These are phyloP conservation scores for Colostygia pectinataria DNA, from an alignment of 2,888 invertebrate species.

Conservation along the genomic window DNA sequence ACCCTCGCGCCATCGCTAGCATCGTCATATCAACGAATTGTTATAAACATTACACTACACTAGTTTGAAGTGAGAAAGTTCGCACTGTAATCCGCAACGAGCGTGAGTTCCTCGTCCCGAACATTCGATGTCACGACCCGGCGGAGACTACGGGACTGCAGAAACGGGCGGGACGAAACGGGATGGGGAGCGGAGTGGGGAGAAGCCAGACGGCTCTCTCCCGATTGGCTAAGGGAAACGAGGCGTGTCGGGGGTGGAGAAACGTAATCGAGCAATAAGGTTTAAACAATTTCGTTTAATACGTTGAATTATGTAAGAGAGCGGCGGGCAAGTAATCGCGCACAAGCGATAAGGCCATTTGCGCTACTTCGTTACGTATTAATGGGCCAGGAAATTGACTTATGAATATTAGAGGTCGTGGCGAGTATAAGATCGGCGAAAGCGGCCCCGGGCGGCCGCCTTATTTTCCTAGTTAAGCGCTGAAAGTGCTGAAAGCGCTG, in stretches of 20 bases:
- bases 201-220: slow-evolving; percentile 41
- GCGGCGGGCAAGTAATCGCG: slow-evolving; percentile 82
- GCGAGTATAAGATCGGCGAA: slow-evolving; percentile 72
- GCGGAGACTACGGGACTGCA: slow-evolving; percentile 51
- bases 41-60: slow-evolving; percentile 43
- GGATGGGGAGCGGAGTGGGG: slow-evolving; percentile 49
- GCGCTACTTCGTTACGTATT: slow-evolving; percentile 83
- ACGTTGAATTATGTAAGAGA: slow-evolving; percentile 84
- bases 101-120: slow-evolving; percentile 25
- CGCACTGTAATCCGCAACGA: slow-evolving; percentile 54
- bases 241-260: slow-evolving; percentile 79
- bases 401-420: slow-evolving; percentile 82
- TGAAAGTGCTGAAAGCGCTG: slow-evolving; percentile 38
- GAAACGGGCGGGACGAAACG: slow-evolving; percentile 42
- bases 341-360: slow-evolving; percentile 84
- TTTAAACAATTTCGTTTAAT: slow-evolving; percentile 85
- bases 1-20: slow-evolving; percentile 79
- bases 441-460: slow-evolving; percentile 72
- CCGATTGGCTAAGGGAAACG: slow-evolving; percentile 71
- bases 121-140: slow-evolving; percentile 52
- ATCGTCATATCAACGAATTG: slow-evolving; percentile 78
- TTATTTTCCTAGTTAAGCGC: slow-evolving; percentile 79
- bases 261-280: slow-evolving; percentile 84
- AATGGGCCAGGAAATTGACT: slow-evolving; percentile 83
- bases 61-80: slow-evolving; percentile 21